Evolutionary conservation across 2,113 vertebrate genomes (phyloP), one percentile per base, ranked within the genome.

Genomic region (Bubo blakistoni): DNA sequence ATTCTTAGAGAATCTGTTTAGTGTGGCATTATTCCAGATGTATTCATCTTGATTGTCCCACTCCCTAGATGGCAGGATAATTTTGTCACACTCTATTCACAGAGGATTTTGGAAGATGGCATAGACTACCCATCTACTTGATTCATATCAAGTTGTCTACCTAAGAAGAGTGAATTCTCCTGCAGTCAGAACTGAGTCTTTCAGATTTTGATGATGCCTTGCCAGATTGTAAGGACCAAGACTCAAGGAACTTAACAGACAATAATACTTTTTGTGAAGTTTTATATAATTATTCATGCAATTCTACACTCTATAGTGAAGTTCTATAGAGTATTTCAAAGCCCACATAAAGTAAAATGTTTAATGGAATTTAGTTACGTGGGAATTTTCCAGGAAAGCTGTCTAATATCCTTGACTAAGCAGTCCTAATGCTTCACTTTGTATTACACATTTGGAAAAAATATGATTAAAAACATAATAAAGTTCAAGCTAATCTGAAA

Each of bases 401-500:
- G 14, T 81, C 49, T 83, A 80, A 81, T 38, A 62, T 18, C 20
- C 44, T 77, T 77, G 63, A 71, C 61, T 88, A 84, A 88, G 69
- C 36, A 90, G 36, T 61, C 24, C 5, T 86, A 92, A 52, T 40
- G 9, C 40, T 90, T 92, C 65, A 38, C 16, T 92, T 89, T 57
- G 10, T 71, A 59, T 42, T 71, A 78, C 18, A 74, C 29, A 27
- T 70, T 88, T 87, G 22, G 32, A 66, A 92, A 92, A 93, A 77
- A 47, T 78, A 86, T 22, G 18, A 82, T 55, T 88, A 93, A 94
- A 89, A 20, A 16, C 24, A 34, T 69, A 91, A 89, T 87, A 79
- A 81, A 74, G 47, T 72, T 92, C 76, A 94, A 76, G 22, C 4
- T 94, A 89, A 84, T 79, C 57, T 90, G 40, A 92, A 94, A 94